Evolutionary conservation across 2,888 invertebrate genomes (phyloP).

Genomic region (Macrophya annulata): DNA sequence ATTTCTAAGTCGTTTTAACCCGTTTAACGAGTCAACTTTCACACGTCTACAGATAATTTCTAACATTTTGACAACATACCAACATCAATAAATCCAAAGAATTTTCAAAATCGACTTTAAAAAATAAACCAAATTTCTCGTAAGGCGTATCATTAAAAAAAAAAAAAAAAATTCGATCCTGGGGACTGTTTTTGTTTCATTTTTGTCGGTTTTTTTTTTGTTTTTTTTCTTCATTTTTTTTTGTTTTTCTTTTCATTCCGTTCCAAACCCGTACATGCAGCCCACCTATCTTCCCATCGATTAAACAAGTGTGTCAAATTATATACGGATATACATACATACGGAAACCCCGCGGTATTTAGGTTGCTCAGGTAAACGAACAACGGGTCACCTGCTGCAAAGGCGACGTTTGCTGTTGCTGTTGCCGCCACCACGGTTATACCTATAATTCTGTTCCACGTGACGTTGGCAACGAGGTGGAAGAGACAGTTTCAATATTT

Average conservation of each 20-base stretch:
- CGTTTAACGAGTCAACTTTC: neutral
- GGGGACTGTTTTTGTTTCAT: neutral
- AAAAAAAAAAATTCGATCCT: neutral
- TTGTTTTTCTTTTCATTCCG: neutral
- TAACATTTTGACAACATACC: neutral
- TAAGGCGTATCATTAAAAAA: neutral
- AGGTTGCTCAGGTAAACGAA: constrained; percentile 50
- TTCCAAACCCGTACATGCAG: neutral
- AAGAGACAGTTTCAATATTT: constrained; percentile 1
- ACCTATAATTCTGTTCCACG: neutral
- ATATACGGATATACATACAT: constrained; percentile 16
- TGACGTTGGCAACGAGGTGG: neutral
- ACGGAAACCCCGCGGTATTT: constrained; percentile 49
- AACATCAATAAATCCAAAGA: neutral
- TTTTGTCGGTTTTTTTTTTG: neutral
- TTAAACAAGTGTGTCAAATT: constrained; percentile 49
- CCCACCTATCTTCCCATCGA: constrained; percentile 25
- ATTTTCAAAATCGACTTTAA: neutral
- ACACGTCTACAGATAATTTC: neutral
- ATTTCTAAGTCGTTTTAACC: neutral
- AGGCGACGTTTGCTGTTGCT: neutral
- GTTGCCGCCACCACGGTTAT: neutral
- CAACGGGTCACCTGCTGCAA: constrained; percentile 27
- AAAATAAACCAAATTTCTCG: neutral
- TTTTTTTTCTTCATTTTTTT: neutral